Evolutionary conservation across 2,797 vertebrate species (phyloP).

Genomic region (Cossypha caffra): DNA sequence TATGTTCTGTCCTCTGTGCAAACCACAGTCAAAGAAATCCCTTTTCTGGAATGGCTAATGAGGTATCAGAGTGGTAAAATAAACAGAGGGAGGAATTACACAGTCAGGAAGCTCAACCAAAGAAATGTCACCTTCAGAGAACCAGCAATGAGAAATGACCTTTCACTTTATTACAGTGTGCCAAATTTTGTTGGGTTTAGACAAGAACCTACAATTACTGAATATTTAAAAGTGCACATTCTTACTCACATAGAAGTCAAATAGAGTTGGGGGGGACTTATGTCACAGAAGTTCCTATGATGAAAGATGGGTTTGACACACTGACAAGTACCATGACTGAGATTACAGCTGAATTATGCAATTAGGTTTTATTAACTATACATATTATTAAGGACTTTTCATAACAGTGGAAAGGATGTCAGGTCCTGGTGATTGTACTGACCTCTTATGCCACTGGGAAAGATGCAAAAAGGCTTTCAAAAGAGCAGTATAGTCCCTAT

Average conservation of each 20-base stretch:
- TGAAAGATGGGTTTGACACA: constrained; percentile 19
- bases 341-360: constrained; percentile 27
- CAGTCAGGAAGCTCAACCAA: not conserved
- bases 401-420: constrained; percentile 10
- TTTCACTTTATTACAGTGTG: constrained; percentile 45
- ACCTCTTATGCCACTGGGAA: constrained; percentile 37
- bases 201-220: constrained; percentile 32
- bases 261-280: not conserved
- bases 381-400: constrained; percentile 43
- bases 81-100: constrained; percentile 48
- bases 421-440: constrained; percentile 24
- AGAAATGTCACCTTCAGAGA: constrained; percentile 54
- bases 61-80: constrained; percentile 29
- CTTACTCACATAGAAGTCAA: not conserved
- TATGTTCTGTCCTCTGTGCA: constrained; percentile 22
- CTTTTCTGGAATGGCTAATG: constrained; percentile 38
- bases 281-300: not conserved
- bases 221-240: constrained; percentile 28
- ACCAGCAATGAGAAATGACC: constrained; percentile 41
- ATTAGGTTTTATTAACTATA: constrained; percentile 46
- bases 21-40: constrained; percentile 39
- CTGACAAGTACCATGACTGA: constrained; percentile 3
- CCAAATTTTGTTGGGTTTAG: constrained; percentile 35
- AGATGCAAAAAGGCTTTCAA: constrained; percentile 28
- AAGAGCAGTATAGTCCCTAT: constrained; percentile 32